Percentiles rank a stretch among this genome's conserved stretches.
Conservation (phyloP, 2,113 vertebrate species). For the Maccullochella peelii region DNA sequence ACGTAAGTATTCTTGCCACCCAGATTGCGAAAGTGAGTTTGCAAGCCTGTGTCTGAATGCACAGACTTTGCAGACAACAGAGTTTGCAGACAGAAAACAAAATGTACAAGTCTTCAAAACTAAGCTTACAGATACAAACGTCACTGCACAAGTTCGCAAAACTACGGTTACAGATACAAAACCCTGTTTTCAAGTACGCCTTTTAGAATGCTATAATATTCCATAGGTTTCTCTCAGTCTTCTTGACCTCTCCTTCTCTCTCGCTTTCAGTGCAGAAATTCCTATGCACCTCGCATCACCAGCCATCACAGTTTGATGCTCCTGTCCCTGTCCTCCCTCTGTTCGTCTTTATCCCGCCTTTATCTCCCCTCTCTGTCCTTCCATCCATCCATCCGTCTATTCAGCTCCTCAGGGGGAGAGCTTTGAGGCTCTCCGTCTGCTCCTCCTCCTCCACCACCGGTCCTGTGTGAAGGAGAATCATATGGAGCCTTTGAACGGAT, state of each 20-base stretch:
- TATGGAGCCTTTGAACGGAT: slow-evolving; percentile 58
- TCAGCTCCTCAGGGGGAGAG: slow-evolving; percentile 40
- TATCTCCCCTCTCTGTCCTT: slow-evolving; percentile 55
- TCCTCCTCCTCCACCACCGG: slow-evolving; percentile 5
- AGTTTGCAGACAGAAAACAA: no score
- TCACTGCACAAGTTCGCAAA: no score
- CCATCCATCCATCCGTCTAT: slow-evolving; percentile 48
- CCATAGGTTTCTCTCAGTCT: not conserved
- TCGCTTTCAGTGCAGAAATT: slow-evolving; percentile 39
- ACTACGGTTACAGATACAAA: no score
- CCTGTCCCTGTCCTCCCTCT: slow-evolving; percentile 53
- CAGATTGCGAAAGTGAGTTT: no score
- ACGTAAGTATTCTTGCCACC: no score
- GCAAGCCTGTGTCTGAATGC: no score
- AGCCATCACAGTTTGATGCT: slow-evolving; percentile 52
- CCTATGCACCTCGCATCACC: slow-evolving; percentile 50
- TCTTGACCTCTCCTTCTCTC: slow-evolving; percentile 33
- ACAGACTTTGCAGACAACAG: no score
- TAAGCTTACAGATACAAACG: no score
- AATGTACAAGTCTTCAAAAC: no score
- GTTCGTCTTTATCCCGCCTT: slow-evolving; percentile 65
- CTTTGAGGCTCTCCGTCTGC: slow-evolving; percentile 51
- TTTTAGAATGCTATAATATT: no score
- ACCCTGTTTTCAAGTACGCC: no score
- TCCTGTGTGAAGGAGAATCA: slow-evolving; percentile 62